Percentiles rank a stretch among this genome's conserved stretches.
These are phyloP conservation scores for Onychostruthus taczanowskii DNA, from an alignment of 2,113 vertebrate genomes.

Conservation along the genomic window DNA sequence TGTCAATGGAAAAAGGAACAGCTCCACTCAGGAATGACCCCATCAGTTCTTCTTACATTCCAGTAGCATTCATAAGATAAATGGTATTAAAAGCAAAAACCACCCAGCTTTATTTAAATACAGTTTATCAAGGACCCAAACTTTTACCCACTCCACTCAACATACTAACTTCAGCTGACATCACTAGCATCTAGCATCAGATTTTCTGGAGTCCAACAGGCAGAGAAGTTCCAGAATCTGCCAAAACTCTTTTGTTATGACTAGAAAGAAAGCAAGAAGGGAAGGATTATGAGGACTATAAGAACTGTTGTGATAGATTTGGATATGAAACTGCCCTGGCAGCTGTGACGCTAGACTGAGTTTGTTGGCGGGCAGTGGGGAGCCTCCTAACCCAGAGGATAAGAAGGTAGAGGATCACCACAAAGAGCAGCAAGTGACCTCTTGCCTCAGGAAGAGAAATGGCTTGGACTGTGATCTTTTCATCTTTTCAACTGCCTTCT, in stretches of 20 bases:
- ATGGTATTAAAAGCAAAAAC: not conserved
- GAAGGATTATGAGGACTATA: not conserved
- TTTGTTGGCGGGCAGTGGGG: not conserved
- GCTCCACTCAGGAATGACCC: not conserved
- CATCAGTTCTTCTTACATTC: not conserved
- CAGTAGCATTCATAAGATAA: not conserved
- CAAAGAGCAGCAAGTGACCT: slow-evolving; percentile 27
- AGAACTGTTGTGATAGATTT: slow-evolving; percentile 15
- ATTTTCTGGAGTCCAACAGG: not conserved
- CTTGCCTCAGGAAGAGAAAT: slow-evolving; percentile 26
- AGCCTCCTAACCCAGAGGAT: slow-evolving; percentile 16
- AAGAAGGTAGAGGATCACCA: not conserved
- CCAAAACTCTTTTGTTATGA: not conserved
- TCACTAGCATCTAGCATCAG: not conserved
- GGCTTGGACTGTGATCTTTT: slow-evolving; percentile 42
- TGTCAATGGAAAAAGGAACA: not conserved
- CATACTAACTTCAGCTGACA: not conserved
- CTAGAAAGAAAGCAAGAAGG: slow-evolving; percentile 11
- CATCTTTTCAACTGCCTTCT: slow-evolving; percentile 42
- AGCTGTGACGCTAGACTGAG: slow-evolving; percentile 36
- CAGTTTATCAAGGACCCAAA: not conserved
- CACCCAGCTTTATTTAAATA: not conserved
- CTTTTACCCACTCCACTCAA: not conserved
- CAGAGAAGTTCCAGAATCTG: slow-evolving; percentile 11
- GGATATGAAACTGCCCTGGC: slow-evolving; percentile 25